A percentile compares a stretch with the other conserved stretches of the same genome.
Evolutionary conservation across 2,113 vertebrate species (phyloP).

Genomic region (Gila orcuttii): DNA sequence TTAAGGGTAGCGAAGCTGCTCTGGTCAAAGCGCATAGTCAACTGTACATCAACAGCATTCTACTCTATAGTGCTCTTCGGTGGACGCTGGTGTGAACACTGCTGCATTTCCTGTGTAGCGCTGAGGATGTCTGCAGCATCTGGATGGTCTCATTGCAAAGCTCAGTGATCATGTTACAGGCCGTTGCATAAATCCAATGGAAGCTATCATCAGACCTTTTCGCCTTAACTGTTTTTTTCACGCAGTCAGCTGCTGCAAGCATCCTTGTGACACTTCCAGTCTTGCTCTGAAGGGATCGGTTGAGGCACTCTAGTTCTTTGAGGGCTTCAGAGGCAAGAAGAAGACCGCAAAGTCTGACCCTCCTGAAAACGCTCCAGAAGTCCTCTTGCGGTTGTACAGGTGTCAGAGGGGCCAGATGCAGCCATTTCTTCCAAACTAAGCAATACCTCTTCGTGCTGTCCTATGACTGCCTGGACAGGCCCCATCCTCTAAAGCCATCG

Average conservation of each 20-base stretch:
- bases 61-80: too few relatives aligned
- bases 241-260: not conserved
- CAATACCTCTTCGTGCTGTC: not conserved
- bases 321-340: not conserved
- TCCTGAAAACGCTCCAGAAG: not conserved
- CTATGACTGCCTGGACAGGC: not conserved
- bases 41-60: not conserved
- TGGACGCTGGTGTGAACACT: too few relatives aligned
- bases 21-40: not conserved
- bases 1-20: not conserved
- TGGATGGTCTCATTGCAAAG: too few relatives aligned
- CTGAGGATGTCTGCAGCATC: too few relatives aligned
- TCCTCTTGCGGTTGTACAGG: not conserved
- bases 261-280: not conserved
- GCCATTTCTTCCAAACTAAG: slow-evolving; percentile 12
- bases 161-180: too few relatives aligned
- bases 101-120: too few relatives aligned
- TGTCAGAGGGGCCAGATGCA: not conserved
- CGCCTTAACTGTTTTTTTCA: not conserved
- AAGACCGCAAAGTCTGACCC: not conserved
- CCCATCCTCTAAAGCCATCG: not conserved
- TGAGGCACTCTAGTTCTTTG: not conserved
- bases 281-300: not conserved
- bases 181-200: too few relatives aligned
- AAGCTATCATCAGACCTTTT: too few relatives aligned